Conservation (phyloP, 2,113 vertebrate genomes). For the Upupa epops region DNA sequence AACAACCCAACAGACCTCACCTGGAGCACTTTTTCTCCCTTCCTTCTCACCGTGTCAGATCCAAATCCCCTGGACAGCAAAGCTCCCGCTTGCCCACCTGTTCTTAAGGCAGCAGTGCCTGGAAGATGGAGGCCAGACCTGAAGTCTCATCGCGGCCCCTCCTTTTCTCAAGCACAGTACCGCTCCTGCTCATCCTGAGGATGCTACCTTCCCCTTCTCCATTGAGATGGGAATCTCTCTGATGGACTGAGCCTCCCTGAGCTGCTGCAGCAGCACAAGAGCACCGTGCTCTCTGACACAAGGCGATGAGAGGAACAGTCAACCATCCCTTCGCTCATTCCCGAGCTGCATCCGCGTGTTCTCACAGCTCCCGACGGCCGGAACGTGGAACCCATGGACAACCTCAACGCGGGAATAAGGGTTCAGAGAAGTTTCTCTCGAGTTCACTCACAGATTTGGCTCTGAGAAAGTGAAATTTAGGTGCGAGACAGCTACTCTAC, state of each 20-base stretch:
- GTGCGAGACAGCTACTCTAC: not conserved
- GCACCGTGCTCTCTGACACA: not conserved
- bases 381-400: not conserved
- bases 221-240: not conserved
- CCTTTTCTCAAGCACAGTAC: not conserved
- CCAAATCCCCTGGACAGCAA: fast-evolving
- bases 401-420: not conserved
- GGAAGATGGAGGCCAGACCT: not conserved
- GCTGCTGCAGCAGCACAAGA: not conserved
- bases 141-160: fast-evolving
- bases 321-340: not conserved
- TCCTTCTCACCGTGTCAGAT: not conserved
- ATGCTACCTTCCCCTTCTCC: not conserved
- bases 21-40: not conserved
- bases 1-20: no score
- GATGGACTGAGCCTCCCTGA: not conserved
- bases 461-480: not conserved
- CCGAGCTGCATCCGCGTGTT: not conserved
- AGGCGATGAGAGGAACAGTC: not conserved
- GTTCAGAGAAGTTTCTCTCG: not conserved
- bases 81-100: not conserved
- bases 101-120: not conserved
- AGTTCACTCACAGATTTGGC: not conserved
- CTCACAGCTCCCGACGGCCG: not conserved
- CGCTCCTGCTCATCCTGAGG: not conserved